Evolutionary conservation across 2,888 invertebrate genomes (phyloP).

Genomic region (Folsomia candida): DNA sequence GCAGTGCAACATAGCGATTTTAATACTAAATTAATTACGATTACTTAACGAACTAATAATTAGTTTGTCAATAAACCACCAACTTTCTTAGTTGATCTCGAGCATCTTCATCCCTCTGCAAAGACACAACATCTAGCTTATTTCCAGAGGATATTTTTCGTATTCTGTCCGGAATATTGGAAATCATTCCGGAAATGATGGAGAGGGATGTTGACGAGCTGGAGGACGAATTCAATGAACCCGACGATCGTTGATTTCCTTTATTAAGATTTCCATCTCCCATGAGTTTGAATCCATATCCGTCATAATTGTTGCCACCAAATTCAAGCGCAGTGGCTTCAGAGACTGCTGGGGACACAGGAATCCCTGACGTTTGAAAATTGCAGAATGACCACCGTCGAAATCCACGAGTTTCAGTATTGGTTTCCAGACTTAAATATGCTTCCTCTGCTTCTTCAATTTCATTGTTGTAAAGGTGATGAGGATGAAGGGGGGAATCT

Average conservation of each 20-base stretch:
- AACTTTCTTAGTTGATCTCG: constrained; percentile 32
- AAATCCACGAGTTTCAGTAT: constrained; percentile 19
- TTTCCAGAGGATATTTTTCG: constrained; percentile 34
- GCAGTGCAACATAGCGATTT: too few species aligned
- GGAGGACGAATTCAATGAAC: neutral
- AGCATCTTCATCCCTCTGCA: constrained; percentile 27
- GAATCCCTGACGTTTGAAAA: constrained; percentile 31
- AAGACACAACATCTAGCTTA: constrained; percentile 27
- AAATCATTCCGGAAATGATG: constrained; percentile 29
- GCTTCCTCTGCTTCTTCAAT: constrained; percentile 1
- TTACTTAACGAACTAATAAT: too few species aligned
- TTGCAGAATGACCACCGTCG: constrained; percentile 41
- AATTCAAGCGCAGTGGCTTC: constrained; percentile 32
- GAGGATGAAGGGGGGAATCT: too few species aligned
- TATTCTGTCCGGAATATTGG: constrained; percentile 33
- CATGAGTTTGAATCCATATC: neutral
- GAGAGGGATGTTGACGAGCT: constrained; percentile 8
- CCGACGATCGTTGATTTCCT: neutral
- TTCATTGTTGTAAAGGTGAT: neutral
- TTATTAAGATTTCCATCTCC: constrained; percentile 5
- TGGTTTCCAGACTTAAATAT: neutral
- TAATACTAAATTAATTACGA: too few species aligned
- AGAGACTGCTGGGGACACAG: constrained; percentile 26
- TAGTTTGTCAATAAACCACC: constrained; percentile 36
- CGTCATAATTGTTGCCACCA: constrained; percentile 31